Evolutionary conservation across 2,797 vertebrate genomes (phyloP), one percentile per base, ranked within the genome.

Genomic region (Benthosema pterotum): DNA sequence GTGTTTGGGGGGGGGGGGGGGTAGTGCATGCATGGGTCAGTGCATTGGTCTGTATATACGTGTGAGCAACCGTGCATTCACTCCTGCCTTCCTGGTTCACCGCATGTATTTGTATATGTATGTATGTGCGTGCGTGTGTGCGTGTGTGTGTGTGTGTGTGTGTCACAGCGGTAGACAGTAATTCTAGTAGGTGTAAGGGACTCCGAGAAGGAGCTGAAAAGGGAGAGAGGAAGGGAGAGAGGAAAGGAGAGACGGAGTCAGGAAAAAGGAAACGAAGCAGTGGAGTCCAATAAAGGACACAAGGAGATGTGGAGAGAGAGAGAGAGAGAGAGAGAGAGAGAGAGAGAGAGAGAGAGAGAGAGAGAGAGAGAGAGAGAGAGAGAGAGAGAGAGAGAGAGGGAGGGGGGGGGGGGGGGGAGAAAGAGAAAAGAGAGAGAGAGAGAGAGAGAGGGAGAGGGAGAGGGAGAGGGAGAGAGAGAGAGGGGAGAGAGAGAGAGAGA

Each of bases 11-110:
- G 70, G 62, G 46, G 32, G 15, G 48, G 48, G 16, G 48, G n/a
- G n/a, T 15, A 13, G 46, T 59, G 74, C 72, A 49, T 65, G 71
- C 69, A 71, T 0, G 82, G 87, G 84, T 87, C 86, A 86, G 46
- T 17, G 77, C 78, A 53, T 48, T 12, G 53, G 58, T 79, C 63
- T 73, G 75, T 53, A 42, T 66, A 6, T 48, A 22, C 15, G 65
- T 64, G 63, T 2, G 13, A 67, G 77, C 72, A 47, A 79, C 78
- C 18, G 71, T 79, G 80, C 75, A 28, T 83, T 73, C 59, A 65
- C 63, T 63, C 57, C 11, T 19, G 52, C 57, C 56, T 75, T 64
- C 56, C 48, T 75, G 78, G 74, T 67, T 77, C 45, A 61, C 43
- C 69, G 78, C 47, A 2, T 70, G 75, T 56, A 77, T 82, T 65